These are phyloP conservation scores for Drosophila nebulosa DNA, from an alignment of 1,140 invertebrate genomes.

Conservation along the genomic window DNA sequence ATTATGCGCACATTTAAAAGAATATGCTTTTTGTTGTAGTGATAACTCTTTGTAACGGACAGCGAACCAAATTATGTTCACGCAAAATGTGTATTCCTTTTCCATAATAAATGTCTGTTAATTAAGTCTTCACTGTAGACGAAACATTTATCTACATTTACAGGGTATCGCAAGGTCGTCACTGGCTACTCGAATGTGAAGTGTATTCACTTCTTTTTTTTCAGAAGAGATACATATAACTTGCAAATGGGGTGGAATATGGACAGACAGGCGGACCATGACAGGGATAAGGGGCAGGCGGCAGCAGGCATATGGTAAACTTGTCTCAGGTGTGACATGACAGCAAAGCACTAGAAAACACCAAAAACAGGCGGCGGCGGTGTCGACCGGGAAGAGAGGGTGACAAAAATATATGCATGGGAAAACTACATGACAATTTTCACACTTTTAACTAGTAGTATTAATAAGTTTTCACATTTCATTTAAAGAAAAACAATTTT, in stretches of 20 bases:
- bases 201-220: conserved; percentile 7
- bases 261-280: conserved; percentile 31
- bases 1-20: no score
- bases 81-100: no score
- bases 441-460: not conserved
- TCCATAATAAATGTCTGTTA: no score
- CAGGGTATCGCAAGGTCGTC: not conserved
- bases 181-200: not conserved
- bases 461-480: not conserved
- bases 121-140: no score
- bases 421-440: conserved; percentile 28
- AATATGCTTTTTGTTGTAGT: no score
- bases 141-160: no score
- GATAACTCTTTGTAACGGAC: no score
- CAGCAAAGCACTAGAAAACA: not conserved
- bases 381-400: conserved; percentile 22
- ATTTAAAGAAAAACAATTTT: not conserved
- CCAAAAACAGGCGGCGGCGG: not conserved
- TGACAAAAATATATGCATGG: conserved; percentile 56
- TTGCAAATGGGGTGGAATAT: conserved; percentile 70
- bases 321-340: conserved; percentile 62
- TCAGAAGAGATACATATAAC: conserved; percentile 26
- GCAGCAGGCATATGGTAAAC: conserved; percentile 63
- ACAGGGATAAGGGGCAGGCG: conserved; percentile 4
- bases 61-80: no score